These are phyloP conservation scores for Plectrocnemia conspersa DNA, from an alignment of 1,140 invertebrate species.

Conservation along the genomic window DNA sequence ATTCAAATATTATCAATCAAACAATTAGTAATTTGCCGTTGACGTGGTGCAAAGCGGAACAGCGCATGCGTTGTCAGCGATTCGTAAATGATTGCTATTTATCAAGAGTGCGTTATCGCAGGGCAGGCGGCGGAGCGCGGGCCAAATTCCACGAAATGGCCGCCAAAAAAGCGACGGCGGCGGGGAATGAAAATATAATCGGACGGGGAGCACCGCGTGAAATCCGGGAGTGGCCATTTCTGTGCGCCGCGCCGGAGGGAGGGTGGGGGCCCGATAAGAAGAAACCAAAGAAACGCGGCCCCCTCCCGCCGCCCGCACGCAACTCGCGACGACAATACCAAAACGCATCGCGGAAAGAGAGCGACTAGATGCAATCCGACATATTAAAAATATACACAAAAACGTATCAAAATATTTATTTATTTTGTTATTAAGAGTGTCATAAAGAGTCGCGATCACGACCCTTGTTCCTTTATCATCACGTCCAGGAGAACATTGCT, in stretches of 20 bases:
- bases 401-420: too few relatives aligned
- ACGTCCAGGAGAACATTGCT: too few relatives aligned
- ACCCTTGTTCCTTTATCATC: too few relatives aligned
- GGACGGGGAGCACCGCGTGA: constrained; percentile 15
- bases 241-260: constrained; percentile 7
- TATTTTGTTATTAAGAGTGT: too few relatives aligned
- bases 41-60: too few relatives aligned
- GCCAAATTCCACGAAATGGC: constrained; percentile 23
- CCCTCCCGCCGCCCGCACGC: constrained; percentile 19
- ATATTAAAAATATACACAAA: too few relatives aligned
- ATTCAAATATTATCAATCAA: too few relatives aligned
- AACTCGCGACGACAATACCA: constrained; percentile 24
- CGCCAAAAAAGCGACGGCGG: constrained; percentile 13
- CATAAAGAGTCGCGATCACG: too few relatives aligned
- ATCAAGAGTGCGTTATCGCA: background rate
- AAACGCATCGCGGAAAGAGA: constrained; percentile 13
- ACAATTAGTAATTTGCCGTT: too few relatives aligned
- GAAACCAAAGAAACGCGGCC: constrained; percentile 33
- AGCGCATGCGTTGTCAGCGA: too few relatives aligned
- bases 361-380: constrained; percentile 17
- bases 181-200: constrained; percentile 19
- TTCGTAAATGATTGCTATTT: too few relatives aligned
- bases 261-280: constrained; percentile 26
- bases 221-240: constrained; percentile 28
- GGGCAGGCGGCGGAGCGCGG: background rate